Evolutionary conservation across 2,797 vertebrate species (phyloP).

Genomic region (Enteromius thamalakanensis): DNA sequence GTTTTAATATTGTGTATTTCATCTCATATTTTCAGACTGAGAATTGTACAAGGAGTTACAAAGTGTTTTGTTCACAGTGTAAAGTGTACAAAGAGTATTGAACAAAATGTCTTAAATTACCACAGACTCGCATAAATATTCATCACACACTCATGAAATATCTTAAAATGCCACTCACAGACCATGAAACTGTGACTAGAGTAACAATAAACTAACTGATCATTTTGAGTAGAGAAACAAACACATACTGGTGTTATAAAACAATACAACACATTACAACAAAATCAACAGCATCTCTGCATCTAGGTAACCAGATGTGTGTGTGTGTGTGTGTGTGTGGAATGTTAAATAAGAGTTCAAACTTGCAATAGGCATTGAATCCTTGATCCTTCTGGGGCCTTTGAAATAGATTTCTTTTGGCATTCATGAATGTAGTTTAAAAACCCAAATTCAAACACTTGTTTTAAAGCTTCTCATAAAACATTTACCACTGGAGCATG

Average conservation of each 20-base stretch:
- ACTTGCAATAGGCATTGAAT: not conserved
- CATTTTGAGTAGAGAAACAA: not conserved
- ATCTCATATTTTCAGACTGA: not conserved
- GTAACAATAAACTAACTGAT: not conserved
- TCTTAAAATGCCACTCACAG: not conserved
- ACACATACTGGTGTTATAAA: not conserved
- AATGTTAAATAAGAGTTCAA: not conserved
- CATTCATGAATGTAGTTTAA: conserved; percentile 11
- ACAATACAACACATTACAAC: not conserved
- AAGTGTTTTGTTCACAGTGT: too few relatives aligned
- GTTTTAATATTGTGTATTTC: not conserved
- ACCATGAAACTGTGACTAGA: not conserved
- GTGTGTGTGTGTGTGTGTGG: too few relatives aligned
- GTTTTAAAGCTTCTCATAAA: conserved; percentile 46
- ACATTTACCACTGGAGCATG: conserved; percentile 64
- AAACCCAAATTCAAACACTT: conserved; percentile 34
- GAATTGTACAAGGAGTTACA: not conserved
- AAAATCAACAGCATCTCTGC: too few relatives aligned
- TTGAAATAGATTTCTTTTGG: not conserved
- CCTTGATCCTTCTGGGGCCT: not conserved
- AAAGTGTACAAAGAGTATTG: too few relatives aligned
- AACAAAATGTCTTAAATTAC: not conserved
- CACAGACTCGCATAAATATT: not conserved
- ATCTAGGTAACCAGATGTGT: too few relatives aligned
- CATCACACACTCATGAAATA: not conserved